A percentile compares a stretch with the other conserved stretches of the same genome.
Evolutionary conservation across 2,113 vertebrate genomes (phyloP).

Genomic region (Myrmecophaga tridactyla): DNA sequence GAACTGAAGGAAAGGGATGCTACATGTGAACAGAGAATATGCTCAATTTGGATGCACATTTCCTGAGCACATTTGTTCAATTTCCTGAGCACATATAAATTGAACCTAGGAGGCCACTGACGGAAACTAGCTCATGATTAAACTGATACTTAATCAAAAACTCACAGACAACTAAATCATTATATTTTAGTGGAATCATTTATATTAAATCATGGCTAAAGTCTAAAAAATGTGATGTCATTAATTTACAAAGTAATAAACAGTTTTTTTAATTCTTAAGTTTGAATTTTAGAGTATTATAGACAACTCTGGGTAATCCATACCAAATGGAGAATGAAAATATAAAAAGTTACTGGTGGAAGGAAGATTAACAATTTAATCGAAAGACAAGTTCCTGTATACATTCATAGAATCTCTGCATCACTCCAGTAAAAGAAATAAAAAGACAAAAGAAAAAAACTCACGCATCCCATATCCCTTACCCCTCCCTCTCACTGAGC

Average conservation of each 20-base stretch:
- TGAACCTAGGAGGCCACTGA: background rate
- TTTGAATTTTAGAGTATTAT: background rate
- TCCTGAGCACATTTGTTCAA: background rate
- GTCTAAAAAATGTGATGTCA: background rate
- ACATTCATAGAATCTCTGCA: background rate
- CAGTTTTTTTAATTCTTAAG: background rate
- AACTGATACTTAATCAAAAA: background rate
- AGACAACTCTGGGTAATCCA: background rate
- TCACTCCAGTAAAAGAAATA: too few relatives aligned
- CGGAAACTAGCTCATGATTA: background rate
- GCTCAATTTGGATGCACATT: background rate
- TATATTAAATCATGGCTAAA: background rate
- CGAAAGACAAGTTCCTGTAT: background rate
- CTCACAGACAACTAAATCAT: background rate
- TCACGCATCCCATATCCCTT: too few relatives aligned
- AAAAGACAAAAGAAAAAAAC: too few relatives aligned
- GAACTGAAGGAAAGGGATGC: background rate
- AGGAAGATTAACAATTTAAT: background rate
- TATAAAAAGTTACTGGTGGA: background rate
- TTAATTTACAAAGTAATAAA: background rate
- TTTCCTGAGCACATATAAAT: background rate
- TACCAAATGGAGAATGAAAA: background rate
- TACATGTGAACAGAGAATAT: background rate
- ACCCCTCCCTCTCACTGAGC: too few relatives aligned
- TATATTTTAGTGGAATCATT: background rate